Conservation (phyloP, 1,140 invertebrate genomes). For the Penaeus vannamei region DNA sequence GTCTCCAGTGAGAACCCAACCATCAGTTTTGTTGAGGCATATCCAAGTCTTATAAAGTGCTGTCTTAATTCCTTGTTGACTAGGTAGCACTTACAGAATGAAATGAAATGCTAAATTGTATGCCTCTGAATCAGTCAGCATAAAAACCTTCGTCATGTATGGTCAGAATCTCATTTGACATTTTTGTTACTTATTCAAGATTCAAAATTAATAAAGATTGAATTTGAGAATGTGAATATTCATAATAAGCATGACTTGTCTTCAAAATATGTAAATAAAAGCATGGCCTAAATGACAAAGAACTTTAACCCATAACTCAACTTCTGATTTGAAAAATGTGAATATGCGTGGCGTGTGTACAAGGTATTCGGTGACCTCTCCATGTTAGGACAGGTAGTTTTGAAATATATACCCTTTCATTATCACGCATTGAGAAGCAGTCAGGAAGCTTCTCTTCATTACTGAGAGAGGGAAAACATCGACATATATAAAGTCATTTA, state of each 20-base stretch:
- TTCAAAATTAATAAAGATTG: no score
- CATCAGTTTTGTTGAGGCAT: constrained; percentile 12
- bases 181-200: no score
- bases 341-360: background rate
- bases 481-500: no score
- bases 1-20: no score
- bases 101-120: background rate
- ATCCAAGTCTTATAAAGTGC: background rate
- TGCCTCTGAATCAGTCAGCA: background rate
- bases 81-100: constrained; percentile 12
- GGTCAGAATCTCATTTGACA: no score
- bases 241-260: no score
- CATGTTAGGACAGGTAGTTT: background rate
- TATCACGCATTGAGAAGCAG: background rate
- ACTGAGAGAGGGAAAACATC: background rate
- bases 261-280: constrained; percentile 6
- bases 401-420: background rate
- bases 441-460: constrained; percentile 6
- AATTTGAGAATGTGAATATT: no score
- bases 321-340: constrained; percentile 7
- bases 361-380: constrained; percentile 11
- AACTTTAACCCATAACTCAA: constrained; percentile 2
- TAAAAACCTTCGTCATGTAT: background rate
- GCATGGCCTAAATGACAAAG: constrained; percentile 1
- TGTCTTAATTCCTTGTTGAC: background rate